phyloP scores from a whole-genome alignment of 2,797 vertebrate species.

The Anas flavirostris region DNA sequence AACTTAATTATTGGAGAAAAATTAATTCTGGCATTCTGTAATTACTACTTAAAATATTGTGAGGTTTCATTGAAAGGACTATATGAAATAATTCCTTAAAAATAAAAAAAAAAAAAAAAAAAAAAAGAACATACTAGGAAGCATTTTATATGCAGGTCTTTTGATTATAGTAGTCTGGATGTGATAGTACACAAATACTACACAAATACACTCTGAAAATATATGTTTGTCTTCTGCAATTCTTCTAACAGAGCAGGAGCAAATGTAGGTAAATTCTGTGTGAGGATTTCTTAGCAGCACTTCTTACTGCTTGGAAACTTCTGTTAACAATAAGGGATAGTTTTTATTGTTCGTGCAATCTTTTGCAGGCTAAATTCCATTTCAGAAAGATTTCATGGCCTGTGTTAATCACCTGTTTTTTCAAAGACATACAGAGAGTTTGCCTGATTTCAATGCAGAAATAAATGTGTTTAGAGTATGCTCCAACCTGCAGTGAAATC shows the following conservation, averaged over 20 bases:
- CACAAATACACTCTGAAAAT: not conserved
- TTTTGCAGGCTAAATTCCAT: not conserved
- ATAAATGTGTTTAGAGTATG: not conserved
- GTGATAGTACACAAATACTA: not conserved
- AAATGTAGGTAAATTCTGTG: not conserved
- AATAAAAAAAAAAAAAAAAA: not conserved
- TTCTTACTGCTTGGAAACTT: not conserved
- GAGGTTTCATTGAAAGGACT: slow-evolving; percentile 56
- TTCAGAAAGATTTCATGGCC: not conserved
- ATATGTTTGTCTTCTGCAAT: not conserved
- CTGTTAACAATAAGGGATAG: not conserved
- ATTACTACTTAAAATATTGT: slow-evolving; percentile 74
- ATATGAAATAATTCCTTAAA: slow-evolving; percentile 62
- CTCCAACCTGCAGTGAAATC: not conserved
- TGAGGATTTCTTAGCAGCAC: rapidly evolving
- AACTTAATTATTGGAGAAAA: slow-evolving; percentile 76
- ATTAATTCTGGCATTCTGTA: slow-evolving; percentile 77
- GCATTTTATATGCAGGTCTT: not conserved
- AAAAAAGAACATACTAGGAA: not conserved
- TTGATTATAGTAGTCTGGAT: not conserved
- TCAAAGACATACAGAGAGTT: not conserved
- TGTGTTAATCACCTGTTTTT: rapidly evolving
- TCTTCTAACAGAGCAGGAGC: not conserved
- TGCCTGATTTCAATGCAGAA: not conserved
- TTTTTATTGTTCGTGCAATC: not conserved